Percentiles rank a stretch among this genome's conserved stretches.
These are phyloP conservation scores for Burhinus bistriatus DNA, from an alignment of 2,113 vertebrate species.

Conservation along the genomic window DNA sequence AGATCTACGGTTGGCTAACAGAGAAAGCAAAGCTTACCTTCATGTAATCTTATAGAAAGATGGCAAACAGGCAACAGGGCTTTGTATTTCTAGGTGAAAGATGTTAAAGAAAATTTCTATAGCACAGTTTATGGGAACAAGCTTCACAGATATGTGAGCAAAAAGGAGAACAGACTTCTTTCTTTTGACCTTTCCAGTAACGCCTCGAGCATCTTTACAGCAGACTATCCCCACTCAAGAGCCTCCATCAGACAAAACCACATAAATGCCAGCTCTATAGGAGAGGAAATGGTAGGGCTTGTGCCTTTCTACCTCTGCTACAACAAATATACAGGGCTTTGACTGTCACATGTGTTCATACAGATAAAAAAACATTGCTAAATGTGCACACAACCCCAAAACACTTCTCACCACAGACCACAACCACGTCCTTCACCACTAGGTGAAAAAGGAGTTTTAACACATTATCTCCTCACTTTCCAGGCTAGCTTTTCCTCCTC, in stretches of 20 bases:
- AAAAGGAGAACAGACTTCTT: background rate
- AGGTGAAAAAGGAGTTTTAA: background rate
- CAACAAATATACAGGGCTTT: background rate
- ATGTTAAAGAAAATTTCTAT: background rate
- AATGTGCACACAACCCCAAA: background rate
- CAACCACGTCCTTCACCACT: background rate
- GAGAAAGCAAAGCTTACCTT: background rate
- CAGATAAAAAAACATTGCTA: background rate
- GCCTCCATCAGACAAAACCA: background rate
- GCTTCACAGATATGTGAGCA: background rate
- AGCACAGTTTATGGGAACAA: background rate
- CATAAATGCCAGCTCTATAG: background rate
- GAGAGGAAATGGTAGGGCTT: slow-evolving; percentile 14
- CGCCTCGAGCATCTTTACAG: background rate
- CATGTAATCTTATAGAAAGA: background rate
- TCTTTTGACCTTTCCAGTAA: background rate
- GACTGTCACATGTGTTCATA: background rate
- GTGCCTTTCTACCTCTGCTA: background rate
- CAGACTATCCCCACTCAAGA: background rate
- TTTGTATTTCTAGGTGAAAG: background rate
- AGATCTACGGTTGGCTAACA: background rate
- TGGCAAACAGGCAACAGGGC: background rate
- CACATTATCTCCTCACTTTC: background rate
- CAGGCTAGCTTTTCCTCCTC: background rate
- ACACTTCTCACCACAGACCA: slow-evolving; percentile 15